Conservation (phyloP, 2,888 invertebrate genomes). For the Pemphredon lugubris region DNA sequence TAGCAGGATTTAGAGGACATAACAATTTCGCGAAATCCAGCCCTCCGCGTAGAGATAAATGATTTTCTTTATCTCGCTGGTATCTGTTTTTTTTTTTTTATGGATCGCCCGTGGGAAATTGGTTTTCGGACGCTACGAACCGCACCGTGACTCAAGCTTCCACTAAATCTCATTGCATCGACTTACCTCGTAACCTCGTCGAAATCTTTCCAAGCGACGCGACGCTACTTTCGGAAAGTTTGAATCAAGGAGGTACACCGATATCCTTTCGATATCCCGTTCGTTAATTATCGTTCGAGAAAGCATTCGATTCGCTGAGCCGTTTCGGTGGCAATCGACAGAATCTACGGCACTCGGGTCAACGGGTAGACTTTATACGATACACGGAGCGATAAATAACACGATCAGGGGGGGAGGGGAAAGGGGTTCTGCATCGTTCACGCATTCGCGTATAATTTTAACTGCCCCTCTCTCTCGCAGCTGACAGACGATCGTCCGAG, state of each 20-base stretch:
- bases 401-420: too few species aligned
- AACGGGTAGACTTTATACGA: conserved; percentile 11
- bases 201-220: too few species aligned
- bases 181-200: too few species aligned
- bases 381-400: conserved; percentile 20
- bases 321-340: conserved; percentile 9
- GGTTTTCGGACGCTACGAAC: conserved; percentile 7
- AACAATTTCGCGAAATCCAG: conserved; percentile 22
- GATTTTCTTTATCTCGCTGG: conserved; percentile 23
- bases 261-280: too few species aligned
- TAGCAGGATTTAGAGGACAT: conserved; percentile 19
- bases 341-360: neutral
- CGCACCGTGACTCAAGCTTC: conserved; percentile 1
- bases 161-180: neutral
- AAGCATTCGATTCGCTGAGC: neutral
- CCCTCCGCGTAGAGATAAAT: conserved; percentile 1
- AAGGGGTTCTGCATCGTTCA: conserved; percentile 6
- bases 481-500: conserved; percentile 7
- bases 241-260: too few species aligned
- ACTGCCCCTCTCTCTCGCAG: conserved; percentile 7
- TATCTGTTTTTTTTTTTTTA: conserved; percentile 15
- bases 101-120: conserved; percentile 10
- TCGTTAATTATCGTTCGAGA: too few species aligned
- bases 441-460: conserved; percentile 21
- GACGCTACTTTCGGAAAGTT: too few species aligned